These are phyloP conservation scores for Aelia acuminata DNA, from an alignment of 2,888 invertebrate genomes.

Conservation along the genomic window DNA sequence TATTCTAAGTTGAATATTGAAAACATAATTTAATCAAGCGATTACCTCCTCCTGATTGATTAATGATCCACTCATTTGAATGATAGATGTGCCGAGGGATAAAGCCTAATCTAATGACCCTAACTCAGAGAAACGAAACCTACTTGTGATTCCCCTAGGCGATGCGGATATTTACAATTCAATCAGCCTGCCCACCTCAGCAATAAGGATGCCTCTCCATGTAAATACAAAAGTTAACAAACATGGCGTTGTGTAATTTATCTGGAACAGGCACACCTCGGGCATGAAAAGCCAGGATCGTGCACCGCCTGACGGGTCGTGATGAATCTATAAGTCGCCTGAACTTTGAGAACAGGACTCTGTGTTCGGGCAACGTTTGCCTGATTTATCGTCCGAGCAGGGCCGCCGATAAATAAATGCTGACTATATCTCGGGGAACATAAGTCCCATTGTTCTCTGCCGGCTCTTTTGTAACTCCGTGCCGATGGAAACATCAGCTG, in stretches of 20 bases:
- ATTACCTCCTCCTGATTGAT: not conserved
- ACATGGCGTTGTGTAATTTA: slow-evolving; percentile 13
- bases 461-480: slow-evolving; percentile 16
- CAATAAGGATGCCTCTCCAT: slow-evolving; percentile 21
- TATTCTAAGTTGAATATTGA: not conserved
- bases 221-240: slow-evolving; percentile 48
- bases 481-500: not conserved
- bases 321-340: slow-evolving; percentile 44
- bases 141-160: not conserved
- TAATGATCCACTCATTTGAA: not conserved
- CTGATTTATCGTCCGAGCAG: not conserved
- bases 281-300: slow-evolving; percentile 22
- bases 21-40: not conserved
- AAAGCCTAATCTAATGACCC: not conserved
- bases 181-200: not conserved
- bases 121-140: not conserved
- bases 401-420: not conserved
- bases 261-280: slow-evolving; percentile 44
- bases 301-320: slow-evolving; percentile 5
- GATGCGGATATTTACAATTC: slow-evolving; percentile 15
- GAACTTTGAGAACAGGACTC: slow-evolving; percentile 33
- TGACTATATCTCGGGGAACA: slow-evolving; percentile 15
- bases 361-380: slow-evolving; percentile 23
- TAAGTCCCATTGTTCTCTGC: slow-evolving; percentile 21
- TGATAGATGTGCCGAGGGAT: not conserved